Evolutionary conservation across 2,113 vertebrate genomes (phyloP), one percentile per base, ranked within the genome.

Genomic region (Butastur rufipennis): DNA sequence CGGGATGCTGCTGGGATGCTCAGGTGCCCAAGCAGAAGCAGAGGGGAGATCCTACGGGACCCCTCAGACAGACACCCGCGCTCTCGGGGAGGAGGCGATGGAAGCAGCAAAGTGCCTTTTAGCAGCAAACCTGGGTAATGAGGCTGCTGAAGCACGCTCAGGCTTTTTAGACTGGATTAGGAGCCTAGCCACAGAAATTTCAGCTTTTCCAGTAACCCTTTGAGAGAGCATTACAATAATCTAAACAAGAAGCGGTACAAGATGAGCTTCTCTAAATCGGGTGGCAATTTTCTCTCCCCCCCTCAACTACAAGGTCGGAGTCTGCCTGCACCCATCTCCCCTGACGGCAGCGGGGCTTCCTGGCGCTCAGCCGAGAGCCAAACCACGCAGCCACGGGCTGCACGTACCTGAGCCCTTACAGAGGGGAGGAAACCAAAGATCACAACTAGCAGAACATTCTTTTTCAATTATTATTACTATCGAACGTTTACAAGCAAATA

Each of bases 281-380:
- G 20, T 4, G 7, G 26, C 11, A 3, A 29, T 71, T 92, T 42
- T 36, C 21, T 65, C 19, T 17, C 18, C 34, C 43, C 43, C 23
- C 26, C 53, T 11, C 36, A 22, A 3, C 47, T 13, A 11, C 18
- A 19, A n/a, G 31, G 26, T 32, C 36, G 8, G 42, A 53, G 7
- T 29, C 56, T 52, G 68, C 53, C 68, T 13, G 36, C 42, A 10
- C 34, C 27, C 26, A 22, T 11, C 66, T 55, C 17, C 36, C 42
- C 27, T 0, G 1, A 6, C 6, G 2, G 53, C 29, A 67, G 42
- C 9, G 0, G 16, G 8, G 38, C 16, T 21, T 43, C 25, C 22
- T 6, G 21, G 34, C 2, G 7, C 62, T 61, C 43, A 67, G 3
- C 11, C 78, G 45, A 31, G 17, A 55, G 38, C 34, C 45, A 19